Conservation (phyloP, 2,888 invertebrate genomes). For the Anarsia innoxiella region DNA sequence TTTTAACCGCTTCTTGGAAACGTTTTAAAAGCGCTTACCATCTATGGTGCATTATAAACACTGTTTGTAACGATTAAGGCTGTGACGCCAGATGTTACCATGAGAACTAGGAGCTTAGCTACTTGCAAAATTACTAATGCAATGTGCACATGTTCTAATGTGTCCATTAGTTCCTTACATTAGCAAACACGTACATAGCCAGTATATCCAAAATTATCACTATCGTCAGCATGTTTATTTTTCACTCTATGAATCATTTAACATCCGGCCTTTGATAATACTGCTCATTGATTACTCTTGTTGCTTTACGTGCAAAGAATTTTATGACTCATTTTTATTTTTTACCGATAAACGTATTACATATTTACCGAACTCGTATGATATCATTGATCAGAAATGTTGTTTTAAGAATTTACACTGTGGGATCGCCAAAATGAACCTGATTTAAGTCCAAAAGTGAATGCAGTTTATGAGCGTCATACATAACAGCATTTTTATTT, state of each 20-base stretch:
- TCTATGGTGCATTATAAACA: constrained; percentile 22
- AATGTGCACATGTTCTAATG: background rate
- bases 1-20: too few relatives aligned
- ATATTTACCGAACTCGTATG: too few relatives aligned
- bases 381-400: too few relatives aligned
- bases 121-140: background rate
- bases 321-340: constrained; percentile 45
- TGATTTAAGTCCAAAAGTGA: too few relatives aligned
- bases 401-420: too few relatives aligned
- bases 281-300: constrained; percentile 41
- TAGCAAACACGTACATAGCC: too few relatives aligned
- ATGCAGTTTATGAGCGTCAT: too few relatives aligned
- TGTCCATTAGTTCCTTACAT: too few relatives aligned
- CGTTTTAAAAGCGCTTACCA: constrained; percentile 19
- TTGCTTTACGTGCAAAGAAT: constrained; percentile 28
- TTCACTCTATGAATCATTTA: constrained; percentile 18
- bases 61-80: constrained; percentile 23
- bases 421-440: too few relatives aligned
- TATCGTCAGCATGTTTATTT: constrained; percentile 6
- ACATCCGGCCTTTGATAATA: constrained; percentile 37
- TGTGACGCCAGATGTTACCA: constrained; percentile 32
- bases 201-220: constrained; percentile 2
- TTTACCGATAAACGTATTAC: too few relatives aligned
- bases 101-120: constrained; percentile 20
- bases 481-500: constrained; percentile 5